These are phyloP conservation scores for Leptobrachium ailaonicum DNA, from an alignment of 2,113 vertebrate species.

Conservation along the genomic window DNA sequence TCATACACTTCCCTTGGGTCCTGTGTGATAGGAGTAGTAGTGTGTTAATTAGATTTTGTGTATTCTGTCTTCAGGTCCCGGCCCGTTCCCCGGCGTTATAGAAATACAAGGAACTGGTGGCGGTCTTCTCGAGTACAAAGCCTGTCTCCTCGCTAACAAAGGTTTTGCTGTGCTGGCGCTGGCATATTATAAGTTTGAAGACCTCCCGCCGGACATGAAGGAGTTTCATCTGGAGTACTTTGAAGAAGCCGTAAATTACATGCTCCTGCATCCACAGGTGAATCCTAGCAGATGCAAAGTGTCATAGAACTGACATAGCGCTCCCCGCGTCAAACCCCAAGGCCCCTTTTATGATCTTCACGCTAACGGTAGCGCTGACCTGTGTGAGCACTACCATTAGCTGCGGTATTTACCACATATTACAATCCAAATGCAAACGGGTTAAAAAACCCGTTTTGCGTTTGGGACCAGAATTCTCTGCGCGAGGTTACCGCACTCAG, in stretches of 20 bases:
- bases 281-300: neutral
- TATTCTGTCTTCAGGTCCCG: conserved; percentile 63
- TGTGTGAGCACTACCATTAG: too few species aligned
- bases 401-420: too few species aligned
- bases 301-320: too few species aligned
- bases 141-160: conserved; percentile 77
- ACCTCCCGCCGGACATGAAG: conserved; percentile 67
- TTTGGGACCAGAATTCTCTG: too few species aligned
- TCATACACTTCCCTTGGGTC: too few species aligned
- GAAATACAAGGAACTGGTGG: conserved; percentile 74
- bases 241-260: conserved; percentile 77
- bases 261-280: conserved; percentile 71
- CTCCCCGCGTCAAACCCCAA: too few species aligned
- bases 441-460: too few species aligned
- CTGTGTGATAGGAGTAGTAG: too few species aligned
- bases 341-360: too few species aligned
- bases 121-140: conserved; percentile 73
- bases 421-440: too few species aligned
- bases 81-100: conserved; percentile 79
- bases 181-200: conserved; percentile 75
- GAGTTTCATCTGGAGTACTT: conserved; percentile 79
- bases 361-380: too few species aligned
- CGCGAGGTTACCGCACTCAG: too few species aligned
- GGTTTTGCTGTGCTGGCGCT: conserved; percentile 79
- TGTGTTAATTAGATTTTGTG: neutral